These are phyloP conservation scores for Drosophila orosa DNA, from an alignment of 1,140 invertebrate species.

Conservation along the genomic window DNA sequence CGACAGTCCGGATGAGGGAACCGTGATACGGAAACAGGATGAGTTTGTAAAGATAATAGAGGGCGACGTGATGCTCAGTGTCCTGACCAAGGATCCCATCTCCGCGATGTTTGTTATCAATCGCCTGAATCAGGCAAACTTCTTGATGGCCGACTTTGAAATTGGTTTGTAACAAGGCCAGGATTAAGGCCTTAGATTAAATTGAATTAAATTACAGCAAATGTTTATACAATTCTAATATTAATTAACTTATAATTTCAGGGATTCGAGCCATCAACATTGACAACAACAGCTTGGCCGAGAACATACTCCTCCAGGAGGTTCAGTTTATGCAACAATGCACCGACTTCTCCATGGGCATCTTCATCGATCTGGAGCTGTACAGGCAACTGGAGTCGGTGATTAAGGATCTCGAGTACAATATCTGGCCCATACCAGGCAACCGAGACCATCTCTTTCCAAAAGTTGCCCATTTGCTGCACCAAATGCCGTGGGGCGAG, in stretches of 20 bases:
- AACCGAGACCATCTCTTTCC: conserved; percentile 64
- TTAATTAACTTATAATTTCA: conserved; percentile 6
- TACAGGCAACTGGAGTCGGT: conserved; percentile 64
- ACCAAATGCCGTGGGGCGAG: conserved; percentile 83
- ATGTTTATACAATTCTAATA: not conserved
- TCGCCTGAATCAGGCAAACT: conserved; percentile 76
- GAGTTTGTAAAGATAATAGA: conserved; percentile 75
- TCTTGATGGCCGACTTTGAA: conserved; percentile 79
- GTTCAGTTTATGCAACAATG: conserved; percentile 81
- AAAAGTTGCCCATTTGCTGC: conserved; percentile 76
- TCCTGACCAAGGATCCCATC: conserved; percentile 70
- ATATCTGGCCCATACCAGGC: conserved; percentile 81
- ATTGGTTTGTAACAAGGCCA: conserved; percentile 54
- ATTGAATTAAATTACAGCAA: not conserved
- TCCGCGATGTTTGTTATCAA: conserved; percentile 79
- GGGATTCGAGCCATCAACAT: conserved; percentile 73
- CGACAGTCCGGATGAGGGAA: conserved; percentile 49
- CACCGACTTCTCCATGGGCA: conserved; percentile 68
- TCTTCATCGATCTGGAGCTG: conserved; percentile 74
- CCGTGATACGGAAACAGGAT: conserved; percentile 49
- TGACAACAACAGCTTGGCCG: conserved; percentile 57
- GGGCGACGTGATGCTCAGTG: conserved; percentile 75
- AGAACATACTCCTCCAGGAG: conserved; percentile 77
- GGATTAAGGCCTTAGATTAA: not conserved
- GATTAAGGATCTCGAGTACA: conserved; percentile 76